A percentile compares a stretch with the other conserved stretches of the same genome.
phyloP scores from a whole-genome alignment of 1,140 invertebrate genomes.

The Lepidurus arcticus region DNA sequence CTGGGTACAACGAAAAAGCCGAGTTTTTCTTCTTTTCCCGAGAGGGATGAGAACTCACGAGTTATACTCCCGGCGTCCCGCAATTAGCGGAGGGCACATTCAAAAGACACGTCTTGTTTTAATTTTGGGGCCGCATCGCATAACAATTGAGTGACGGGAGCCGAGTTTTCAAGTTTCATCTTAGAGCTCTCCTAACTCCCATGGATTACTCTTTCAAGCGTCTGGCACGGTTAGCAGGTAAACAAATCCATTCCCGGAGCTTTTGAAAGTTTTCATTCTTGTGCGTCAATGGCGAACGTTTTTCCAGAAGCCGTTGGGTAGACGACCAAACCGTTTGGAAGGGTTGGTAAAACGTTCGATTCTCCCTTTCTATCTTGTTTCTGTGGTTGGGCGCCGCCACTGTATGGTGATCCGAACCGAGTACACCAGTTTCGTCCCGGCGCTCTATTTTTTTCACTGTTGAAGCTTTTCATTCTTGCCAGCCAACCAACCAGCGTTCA shows the following conservation, averaged over 20 bases:
- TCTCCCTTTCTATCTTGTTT: background rate
- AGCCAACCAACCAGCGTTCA: background rate
- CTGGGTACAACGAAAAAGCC: background rate
- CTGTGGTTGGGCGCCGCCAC: background rate
- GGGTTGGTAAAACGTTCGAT: background rate
- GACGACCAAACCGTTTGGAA: background rate
- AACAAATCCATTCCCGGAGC: background rate
- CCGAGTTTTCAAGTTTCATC: no score
- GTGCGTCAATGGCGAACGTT: background rate
- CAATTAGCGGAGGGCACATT: background rate
- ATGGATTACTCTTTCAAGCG: no score
- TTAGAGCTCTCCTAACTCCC: no score
- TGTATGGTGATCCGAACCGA: no score
- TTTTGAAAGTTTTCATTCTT: background rate
- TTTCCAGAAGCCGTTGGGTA: background rate
- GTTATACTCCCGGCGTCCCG: background rate
- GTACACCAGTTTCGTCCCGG: no score
- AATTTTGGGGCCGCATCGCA: background rate
- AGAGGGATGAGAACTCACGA: background rate
- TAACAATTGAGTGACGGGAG: no score
- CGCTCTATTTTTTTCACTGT: background rate
- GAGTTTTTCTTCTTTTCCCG: background rate
- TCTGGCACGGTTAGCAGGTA: background rate
- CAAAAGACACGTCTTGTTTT: background rate
- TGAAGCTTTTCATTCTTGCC: background rate